Evolutionary conservation across 2,113 vertebrate species (phyloP).

Genomic region (Corydoras sp.): DNA sequence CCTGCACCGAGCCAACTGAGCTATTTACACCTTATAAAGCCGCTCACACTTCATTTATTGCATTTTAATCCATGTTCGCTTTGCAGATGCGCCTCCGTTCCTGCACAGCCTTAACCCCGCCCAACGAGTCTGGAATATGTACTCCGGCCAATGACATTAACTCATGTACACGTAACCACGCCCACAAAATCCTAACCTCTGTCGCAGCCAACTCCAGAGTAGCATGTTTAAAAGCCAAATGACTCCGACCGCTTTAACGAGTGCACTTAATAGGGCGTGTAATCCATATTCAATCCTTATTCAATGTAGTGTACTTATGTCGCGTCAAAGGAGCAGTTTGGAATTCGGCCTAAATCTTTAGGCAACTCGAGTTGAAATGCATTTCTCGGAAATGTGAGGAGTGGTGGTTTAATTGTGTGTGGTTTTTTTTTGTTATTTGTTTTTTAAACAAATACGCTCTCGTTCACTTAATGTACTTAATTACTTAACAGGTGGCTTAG

Average conservation of each 20-base stretch:
- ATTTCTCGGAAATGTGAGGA: too few relatives aligned
- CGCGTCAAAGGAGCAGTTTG: background rate
- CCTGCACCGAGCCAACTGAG: slow-evolving; percentile 7
- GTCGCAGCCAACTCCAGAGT: slow-evolving; percentile 18
- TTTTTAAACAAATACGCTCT: too few relatives aligned
- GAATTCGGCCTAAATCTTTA: background rate
- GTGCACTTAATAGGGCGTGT: background rate
- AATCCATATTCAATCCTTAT: background rate
- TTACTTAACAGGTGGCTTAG: too few relatives aligned
- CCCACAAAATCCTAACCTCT: slow-evolving; percentile 27
- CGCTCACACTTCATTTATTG: background rate
- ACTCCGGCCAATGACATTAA: slow-evolving; percentile 27
- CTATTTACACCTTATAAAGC: background rate
- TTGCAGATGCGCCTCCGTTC: slow-evolving; percentile 54
- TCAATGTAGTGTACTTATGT: background rate
- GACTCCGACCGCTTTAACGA: background rate
- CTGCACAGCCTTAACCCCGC: slow-evolving; percentile 38
- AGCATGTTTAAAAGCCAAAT: too few relatives aligned
- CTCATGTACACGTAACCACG: background rate
- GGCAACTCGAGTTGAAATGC: background rate
- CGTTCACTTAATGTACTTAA: too few relatives aligned
- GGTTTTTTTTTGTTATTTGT: too few relatives aligned
- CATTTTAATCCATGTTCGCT: slow-evolving; percentile 25
- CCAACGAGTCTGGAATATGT: slow-evolving; percentile 30
- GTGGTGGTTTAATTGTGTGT: too few relatives aligned